Evolutionary conservation across 2,797 vertebrate genomes (phyloP), one percentile per base, ranked within the genome.

Genomic region (Leptoclinus maculatus): DNA sequence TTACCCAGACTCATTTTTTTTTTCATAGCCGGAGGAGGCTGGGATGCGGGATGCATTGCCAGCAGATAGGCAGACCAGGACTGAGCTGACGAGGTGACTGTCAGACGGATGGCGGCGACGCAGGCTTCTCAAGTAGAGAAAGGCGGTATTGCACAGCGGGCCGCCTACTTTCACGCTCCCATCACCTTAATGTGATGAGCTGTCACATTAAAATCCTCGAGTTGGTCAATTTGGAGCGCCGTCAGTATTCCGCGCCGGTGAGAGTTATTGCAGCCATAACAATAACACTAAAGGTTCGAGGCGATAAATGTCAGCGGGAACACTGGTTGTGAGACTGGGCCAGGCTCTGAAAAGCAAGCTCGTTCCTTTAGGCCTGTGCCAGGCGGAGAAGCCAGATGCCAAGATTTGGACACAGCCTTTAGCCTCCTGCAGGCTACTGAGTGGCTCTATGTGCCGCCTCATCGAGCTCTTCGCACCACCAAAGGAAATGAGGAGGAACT

Each of bases 231-330:
- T 83, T 84, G 72, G 74, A 82, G 78, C 49, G 25, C 64, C 71
- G 54, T 69, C 67, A 67, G 74, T 66, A 64, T 76, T 78, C 77
- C 74, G 38, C 5, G 3, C 63, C 5, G 57, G 58, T 6, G 38
- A 82, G 85, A 92, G 71, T 89, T 75, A 90, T 85, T 68, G 83
- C 84, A 74, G 85, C 82, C 88, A 93, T 91, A 91, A 93, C 92
- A 90, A 91, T 91, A 91, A 92, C 86, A 87, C 84, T 88, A 86
- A 91, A 89, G 84, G 85, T 84, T 89, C 0, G 41, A 73, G 88
- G 82, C 81, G 16, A 85, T 91, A 86, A 90, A 91, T 87, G 89
- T 91, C 91, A 88, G 87, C 76, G 49, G 72, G 84, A 87, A 87
- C 83, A 76, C 63, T 47, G 82, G 74, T 74, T 54, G 80, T 70